phyloP scores from a whole-genome alignment of 2,888 invertebrate genomes.

The Rhodophaea formosa region DNA sequence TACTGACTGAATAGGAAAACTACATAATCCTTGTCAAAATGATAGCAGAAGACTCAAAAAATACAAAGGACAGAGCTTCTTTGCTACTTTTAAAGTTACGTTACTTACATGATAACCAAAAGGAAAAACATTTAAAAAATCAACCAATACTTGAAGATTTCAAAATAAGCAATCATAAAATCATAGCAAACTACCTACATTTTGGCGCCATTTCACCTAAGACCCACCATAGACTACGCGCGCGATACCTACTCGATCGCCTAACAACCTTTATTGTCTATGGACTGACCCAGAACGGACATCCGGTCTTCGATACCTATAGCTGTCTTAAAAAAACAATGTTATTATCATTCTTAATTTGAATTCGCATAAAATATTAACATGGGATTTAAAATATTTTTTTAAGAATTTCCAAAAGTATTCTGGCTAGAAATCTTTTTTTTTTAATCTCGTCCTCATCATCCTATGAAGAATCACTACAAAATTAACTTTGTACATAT shows the following conservation, averaged over 20 bases:
- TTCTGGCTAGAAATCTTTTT: not conserved
- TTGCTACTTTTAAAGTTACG: no score
- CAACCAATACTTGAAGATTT: not conserved
- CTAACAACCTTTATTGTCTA: slow-evolving; percentile 36
- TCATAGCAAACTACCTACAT: not conserved
- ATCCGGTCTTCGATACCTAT: slow-evolving; percentile 45
- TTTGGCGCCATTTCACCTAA: slow-evolving; percentile 23
- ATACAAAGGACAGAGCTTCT: no score
- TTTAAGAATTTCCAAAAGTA: not conserved
- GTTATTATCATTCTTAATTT: slow-evolving; percentile 10
- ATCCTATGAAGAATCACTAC: no score
- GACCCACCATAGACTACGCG: slow-evolving; percentile 23
- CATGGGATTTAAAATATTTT: no score
- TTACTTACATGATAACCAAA: no score
- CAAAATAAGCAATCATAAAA: not conserved
- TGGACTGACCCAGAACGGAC: slow-evolving; percentile 43
- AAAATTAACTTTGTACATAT: no score
- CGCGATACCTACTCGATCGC: slow-evolving; percentile 35
- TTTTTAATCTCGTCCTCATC: not conserved
- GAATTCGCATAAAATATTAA: no score
- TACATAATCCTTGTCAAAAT: no score
- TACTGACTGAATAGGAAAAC: no score
- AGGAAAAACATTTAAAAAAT: no score
- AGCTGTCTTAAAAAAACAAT: slow-evolving; percentile 54
- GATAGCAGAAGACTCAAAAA: no score